Evolutionary conservation across 2,888 invertebrate species (phyloP), one percentile per base, ranked within the genome.

Genomic region (Dicroscelio sp.): DNA sequence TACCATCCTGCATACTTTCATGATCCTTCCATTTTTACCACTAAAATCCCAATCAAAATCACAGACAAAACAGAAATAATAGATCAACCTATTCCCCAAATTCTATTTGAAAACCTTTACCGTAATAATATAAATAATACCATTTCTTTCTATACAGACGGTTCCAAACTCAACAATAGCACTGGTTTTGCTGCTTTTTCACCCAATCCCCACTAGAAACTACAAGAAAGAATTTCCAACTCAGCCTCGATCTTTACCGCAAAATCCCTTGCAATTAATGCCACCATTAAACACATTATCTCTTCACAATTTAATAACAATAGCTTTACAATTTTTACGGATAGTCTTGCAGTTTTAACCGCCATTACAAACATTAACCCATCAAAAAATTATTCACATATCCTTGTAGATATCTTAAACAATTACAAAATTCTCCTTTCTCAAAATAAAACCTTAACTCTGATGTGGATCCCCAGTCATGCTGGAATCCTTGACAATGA

Each of bases 271-370:
- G 65, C 65, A 6, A 79, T 79, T 23, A 20, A 3, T 10, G 6
- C 6, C 33, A n/a, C 30, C 65, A 30, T 23, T 65, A 38, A 20
- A 2, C 23, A 58, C 58, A 58, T 2, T 23, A 20, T 58, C 23
- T 58, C 58, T 10, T 23, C 23, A 2, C 58, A 17, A 3, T 23
- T 23, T n/a, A 2, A 48, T 17, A 2, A 48, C 48, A 6, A 2
- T 4, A 2, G 20, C 2, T 48, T 48, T 48, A 48, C 48, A 14
- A 58, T 58, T 8, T 79, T 65, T 31, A 38, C 79, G 0, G 79
- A 79, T 25, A 79, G 79, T 27, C 33, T 79, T 8, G 60, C 63
- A 20, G 78, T 63, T n/a, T 8, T 78, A n/a, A n/a, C n/a, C n/a
- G n/a, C n/a, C n/a, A n/a, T n/a, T n/a, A n/a, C n/a, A n/a, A n/a